Percentiles rank a stretch among this genome's conserved stretches.
Evolutionary conservation across 2,113 vertebrate species (phyloP).

Genomic region (Ibidorhyncha struthersii): DNA sequence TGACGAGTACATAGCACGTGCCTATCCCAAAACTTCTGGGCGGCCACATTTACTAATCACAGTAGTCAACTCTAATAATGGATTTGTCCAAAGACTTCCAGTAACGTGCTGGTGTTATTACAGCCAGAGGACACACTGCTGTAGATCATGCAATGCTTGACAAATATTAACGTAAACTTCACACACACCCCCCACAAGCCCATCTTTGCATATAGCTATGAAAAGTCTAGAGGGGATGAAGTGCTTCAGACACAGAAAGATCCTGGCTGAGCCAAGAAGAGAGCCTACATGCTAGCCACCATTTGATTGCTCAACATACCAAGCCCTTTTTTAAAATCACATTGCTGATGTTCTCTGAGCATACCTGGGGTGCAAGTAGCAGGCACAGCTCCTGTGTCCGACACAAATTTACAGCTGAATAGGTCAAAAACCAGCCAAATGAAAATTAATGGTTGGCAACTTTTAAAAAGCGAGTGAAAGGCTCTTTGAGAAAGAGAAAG

Average conservation of each 20-base stretch:
- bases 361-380: background rate
- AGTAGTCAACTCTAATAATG: background rate
- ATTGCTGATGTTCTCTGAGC: background rate
- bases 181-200: accelerated
- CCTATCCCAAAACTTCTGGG: background rate
- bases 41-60: background rate
- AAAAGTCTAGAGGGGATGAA: background rate
- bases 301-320: background rate
- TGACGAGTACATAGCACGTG: background rate
- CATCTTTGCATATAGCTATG: background rate
- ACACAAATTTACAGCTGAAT: background rate
- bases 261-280: background rate
- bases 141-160: background rate
- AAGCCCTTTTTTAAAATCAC: background rate
- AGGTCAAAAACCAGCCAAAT: background rate
- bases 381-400: background rate
- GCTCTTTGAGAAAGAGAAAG: background rate
- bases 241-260: background rate
- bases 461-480: background rate
- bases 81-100: background rate
- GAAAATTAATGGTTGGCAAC: background rate
- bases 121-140: background rate
- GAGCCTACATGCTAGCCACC: accelerated
- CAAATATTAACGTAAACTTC: background rate
- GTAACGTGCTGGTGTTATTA: background rate